Conservation (phyloP, 2,113 vertebrate genomes). For the Psettodes erumei region DNA sequence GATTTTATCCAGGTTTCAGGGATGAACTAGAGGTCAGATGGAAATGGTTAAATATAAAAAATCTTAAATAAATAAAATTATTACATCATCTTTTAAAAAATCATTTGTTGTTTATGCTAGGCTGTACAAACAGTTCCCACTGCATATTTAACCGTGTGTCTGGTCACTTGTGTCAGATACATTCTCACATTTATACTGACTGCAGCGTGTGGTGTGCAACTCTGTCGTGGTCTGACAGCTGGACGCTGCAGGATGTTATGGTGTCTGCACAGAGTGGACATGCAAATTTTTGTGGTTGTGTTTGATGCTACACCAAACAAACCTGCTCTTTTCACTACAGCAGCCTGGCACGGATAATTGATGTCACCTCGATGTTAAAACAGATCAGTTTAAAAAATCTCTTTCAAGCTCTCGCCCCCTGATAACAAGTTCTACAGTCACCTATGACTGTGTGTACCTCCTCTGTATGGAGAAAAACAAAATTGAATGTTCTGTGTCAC, state of each 20-base stretch:
- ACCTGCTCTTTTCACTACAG: constrained; percentile 43
- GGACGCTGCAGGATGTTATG: constrained; percentile 5
- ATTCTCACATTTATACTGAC: constrained; percentile 19
- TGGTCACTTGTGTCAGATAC: neutral
- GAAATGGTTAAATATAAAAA: constrained; percentile 2
- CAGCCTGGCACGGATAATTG: constrained; percentile 54
- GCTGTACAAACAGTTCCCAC: neutral
- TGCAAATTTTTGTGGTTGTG: constrained; percentile 33
- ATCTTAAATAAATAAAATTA: constrained; percentile 11
- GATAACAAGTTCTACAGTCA: constrained; percentile 33
- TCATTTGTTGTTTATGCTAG: neutral
- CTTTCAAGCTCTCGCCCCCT: constrained; percentile 33
- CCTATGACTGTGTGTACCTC: constrained; percentile 9
- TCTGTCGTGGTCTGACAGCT: constrained; percentile 12
- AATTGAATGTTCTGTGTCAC: neutral
- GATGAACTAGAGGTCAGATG: neutral
- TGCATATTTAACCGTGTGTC: constrained; percentile 2
- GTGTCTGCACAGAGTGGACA: constrained; percentile 24
- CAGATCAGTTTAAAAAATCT: constrained; percentile 41
- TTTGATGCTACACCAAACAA: constrained; percentile 38
- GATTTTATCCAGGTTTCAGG: neutral
- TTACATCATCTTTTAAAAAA: neutral
- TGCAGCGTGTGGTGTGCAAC: neutral
- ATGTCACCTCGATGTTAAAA: constrained; percentile 56
- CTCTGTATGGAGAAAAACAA: neutral